Conservation (phyloP, 30 jellyfish, hydroid and myxozoan species). For the Aurelia coerulea region DNA sequence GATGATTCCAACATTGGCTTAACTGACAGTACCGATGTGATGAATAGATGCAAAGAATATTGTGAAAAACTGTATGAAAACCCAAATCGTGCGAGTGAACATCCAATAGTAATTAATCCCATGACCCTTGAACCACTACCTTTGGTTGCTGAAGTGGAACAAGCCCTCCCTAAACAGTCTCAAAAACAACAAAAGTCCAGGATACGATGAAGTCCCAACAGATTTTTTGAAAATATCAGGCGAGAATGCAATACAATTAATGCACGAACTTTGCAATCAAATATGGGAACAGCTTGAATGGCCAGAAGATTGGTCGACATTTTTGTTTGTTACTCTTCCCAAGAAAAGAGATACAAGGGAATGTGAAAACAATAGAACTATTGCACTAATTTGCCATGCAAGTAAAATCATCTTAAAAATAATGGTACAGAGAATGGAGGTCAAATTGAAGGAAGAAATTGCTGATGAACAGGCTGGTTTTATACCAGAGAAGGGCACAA, state of each 20-base stretch:
- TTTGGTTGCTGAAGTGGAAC: slow-evolving; percentile 15
- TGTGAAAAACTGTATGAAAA: not conserved
- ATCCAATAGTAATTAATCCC: no score
- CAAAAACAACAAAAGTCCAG: slow-evolving; percentile 43
- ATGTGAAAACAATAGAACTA: slow-evolving; percentile 32
- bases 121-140: slow-evolving; percentile 28
- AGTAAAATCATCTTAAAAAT: slow-evolving; percentile 40
- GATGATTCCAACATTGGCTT: not conserved
- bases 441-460: slow-evolving; percentile 8
- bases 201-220: slow-evolving; percentile 39
- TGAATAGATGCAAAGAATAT: slow-evolving; percentile 20
- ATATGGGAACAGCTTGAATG: slow-evolving; percentile 22
- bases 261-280: slow-evolving; percentile 34
- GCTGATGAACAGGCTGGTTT: slow-evolving; percentile 49
- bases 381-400: slow-evolving; percentile 50
- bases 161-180: slow-evolving; percentile 33
- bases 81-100: no score
- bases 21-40: not conserved
- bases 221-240: slow-evolving; percentile 33
- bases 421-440: slow-evolving; percentile 13
- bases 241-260: not conserved
- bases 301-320: slow-evolving; percentile 54
- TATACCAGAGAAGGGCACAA: slow-evolving; percentile 25
- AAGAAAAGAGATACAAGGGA: no score
- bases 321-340: slow-evolving; percentile 49